Conservation (phyloP, 2,113 vertebrate species). For the Nycticebus coucang region DNA sequence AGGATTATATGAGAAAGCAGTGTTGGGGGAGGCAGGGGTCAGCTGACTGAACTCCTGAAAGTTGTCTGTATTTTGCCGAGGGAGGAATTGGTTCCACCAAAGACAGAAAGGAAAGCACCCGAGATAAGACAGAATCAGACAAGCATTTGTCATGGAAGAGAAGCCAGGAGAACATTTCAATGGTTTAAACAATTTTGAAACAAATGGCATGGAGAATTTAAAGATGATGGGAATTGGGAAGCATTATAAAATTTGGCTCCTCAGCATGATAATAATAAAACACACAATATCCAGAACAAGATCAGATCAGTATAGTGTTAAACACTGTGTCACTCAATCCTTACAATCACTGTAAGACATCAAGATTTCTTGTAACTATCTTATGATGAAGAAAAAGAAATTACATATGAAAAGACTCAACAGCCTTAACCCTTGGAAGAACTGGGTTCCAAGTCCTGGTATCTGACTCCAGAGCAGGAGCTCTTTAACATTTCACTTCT, state of each 20-base stretch:
- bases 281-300: not conserved
- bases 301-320: fast-evolving
- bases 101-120: not conserved
- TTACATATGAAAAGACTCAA: not conserved
- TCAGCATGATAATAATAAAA: not conserved
- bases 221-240: not conserved
- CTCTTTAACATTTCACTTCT: not conserved
- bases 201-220: not conserved
- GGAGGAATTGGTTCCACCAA: not conserved
- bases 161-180: not conserved
- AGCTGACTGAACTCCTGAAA: not conserved
- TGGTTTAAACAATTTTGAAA: not conserved
- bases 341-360: not conserved
- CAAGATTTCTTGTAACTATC: not conserved
- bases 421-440: not conserved
- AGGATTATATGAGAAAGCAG: not conserved
- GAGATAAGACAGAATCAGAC: not conserved
- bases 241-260: not conserved
- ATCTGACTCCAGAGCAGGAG: not conserved
- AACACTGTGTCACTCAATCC: no score
- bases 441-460: not conserved
- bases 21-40: not conserved
- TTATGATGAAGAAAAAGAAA: not conserved
- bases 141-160: not conserved
- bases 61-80: no score